phyloP scores from a whole-genome alignment of 2,888 invertebrate species.

The Drosophila tanythrix region DNA sequence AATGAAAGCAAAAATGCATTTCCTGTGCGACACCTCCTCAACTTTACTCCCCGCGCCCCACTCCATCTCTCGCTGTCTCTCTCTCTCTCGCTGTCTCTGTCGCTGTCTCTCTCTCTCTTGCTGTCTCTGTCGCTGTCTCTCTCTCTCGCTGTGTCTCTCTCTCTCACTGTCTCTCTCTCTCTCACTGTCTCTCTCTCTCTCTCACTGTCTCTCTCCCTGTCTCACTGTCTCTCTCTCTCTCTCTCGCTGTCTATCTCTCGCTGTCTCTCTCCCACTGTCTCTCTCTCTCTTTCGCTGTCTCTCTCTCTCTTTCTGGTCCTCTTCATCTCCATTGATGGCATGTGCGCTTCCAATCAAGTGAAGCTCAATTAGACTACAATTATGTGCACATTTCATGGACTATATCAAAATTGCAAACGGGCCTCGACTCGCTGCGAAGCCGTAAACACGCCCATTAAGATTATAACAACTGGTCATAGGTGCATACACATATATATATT shows the following conservation, averaged over 20 bases:
- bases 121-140: background rate
- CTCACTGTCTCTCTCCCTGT: background rate
- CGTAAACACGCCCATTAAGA: slow-evolving; percentile 8
- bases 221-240: background rate
- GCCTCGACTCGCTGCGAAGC: slow-evolving; percentile 14
- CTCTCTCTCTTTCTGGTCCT: background rate
- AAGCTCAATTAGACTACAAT: slow-evolving; percentile 33
- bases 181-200: background rate
- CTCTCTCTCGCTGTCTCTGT: background rate
- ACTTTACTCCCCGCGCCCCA: background rate
- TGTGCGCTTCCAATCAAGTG: slow-evolving; percentile 1
- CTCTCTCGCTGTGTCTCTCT: background rate
- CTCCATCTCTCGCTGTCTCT: background rate
- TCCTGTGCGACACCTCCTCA: slow-evolving; percentile 40
- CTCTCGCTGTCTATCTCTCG: background rate
- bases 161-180: background rate
- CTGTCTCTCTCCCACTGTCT: background rate
- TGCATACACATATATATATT: background rate
- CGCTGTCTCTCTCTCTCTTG: too few relatives aligned
- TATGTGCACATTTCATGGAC: slow-evolving; percentile 26
- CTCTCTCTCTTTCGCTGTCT: background rate
- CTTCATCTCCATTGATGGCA: background rate
- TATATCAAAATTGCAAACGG: slow-evolving; percentile 18
- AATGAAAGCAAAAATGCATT: slow-evolving; percentile 64
- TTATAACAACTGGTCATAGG: background rate